Conservation (phyloP, 2,888 invertebrate genomes). For the Gastracanthus pulcherrimus region DNA sequence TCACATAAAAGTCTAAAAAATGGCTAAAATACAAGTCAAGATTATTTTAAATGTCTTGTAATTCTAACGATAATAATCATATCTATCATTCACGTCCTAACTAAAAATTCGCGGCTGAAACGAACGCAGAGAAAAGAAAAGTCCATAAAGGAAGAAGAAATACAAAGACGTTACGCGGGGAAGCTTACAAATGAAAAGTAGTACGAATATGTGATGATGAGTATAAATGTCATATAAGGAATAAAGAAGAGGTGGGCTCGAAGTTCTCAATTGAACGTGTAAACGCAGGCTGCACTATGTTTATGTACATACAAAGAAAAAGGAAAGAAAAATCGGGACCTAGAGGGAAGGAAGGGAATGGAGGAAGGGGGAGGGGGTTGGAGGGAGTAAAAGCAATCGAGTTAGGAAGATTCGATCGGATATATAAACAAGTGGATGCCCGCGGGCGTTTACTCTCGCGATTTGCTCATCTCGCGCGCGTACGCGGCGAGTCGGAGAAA, state of each 20-base stretch:
- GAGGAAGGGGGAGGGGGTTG: not conserved
- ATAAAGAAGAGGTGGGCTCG: not conserved
- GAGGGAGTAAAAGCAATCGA: constrained; percentile 66
- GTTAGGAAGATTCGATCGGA: constrained; percentile 74
- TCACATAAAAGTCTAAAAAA: not conserved
- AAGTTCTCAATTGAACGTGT: constrained; percentile 35
- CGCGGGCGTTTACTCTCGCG: constrained; percentile 42
- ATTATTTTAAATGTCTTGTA: not conserved
- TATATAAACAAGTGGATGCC: constrained; percentile 67
- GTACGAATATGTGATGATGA: not conserved
- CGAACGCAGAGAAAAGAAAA: not conserved
- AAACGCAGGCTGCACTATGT: constrained; percentile 15
- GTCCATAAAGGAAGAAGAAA: not conserved
- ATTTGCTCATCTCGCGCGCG: constrained; percentile 25
- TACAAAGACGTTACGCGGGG: not conserved
- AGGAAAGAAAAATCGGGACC: constrained; percentile 11
- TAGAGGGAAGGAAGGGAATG: too few species aligned
- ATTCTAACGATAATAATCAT: not conserved
- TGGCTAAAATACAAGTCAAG: not conserved
- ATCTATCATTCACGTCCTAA: not conserved
- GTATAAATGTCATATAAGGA: constrained; percentile 18
- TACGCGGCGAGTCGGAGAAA: constrained; percentile 16
- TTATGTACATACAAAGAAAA: constrained; percentile 11
- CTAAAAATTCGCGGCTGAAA: not conserved
- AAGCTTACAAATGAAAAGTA: not conserved